Evolutionary conservation across 2,888 invertebrate genomes (phyloP), one percentile per base, ranked within the genome.

Genomic region (Hartigia nigra): DNA sequence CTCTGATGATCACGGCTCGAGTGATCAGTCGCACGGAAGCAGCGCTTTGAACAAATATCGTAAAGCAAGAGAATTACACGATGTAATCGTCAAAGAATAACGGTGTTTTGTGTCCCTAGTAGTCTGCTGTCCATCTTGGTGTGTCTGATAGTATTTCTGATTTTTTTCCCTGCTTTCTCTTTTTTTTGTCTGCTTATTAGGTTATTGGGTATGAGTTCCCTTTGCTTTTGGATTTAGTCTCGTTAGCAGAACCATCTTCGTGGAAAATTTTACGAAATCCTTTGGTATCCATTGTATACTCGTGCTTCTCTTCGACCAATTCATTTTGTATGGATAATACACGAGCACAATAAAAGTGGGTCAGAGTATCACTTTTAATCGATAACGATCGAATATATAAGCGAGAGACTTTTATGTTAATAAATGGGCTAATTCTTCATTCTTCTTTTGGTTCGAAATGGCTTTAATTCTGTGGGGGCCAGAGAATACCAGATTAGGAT

Each of bases 1-100:
- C 76, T 55, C 23, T 14, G 74, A 69, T 39, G 76, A 77, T 77
- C 74, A 77, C n/a, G 12, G 35, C 70, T n/a, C 12, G 76, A 36
- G 31, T 69, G n/a, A 39, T 23, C 35, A 35, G 35, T 36, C 36
- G 37, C 69, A 74, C 39, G 39, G 14, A 23, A 55, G 39, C 39
- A 55, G 14, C 39, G 23, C 39, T 23, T 55, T 55, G 39, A 55
- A 55, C 5, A 23, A 55, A 55, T 55, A 55, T 5, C 5, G 39
- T 23, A 23, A 55, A 23, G 39, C 5, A 39, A 39, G 39, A 23
- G 39, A 55, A 23, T 55, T 9, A 9, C 39, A 23, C 23, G 9
- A 55, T 4, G 14, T 55, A 55, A 55, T 55, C 39, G 23, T 55
- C 39, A 55, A 55, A 55, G 39, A 55, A 55, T 55, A 55, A 55